A percentile compares a stretch with the other conserved stretches of the same genome.
phyloP scores from a whole-genome alignment of 23 tunicate species.

The Pegea sp. region DNA sequence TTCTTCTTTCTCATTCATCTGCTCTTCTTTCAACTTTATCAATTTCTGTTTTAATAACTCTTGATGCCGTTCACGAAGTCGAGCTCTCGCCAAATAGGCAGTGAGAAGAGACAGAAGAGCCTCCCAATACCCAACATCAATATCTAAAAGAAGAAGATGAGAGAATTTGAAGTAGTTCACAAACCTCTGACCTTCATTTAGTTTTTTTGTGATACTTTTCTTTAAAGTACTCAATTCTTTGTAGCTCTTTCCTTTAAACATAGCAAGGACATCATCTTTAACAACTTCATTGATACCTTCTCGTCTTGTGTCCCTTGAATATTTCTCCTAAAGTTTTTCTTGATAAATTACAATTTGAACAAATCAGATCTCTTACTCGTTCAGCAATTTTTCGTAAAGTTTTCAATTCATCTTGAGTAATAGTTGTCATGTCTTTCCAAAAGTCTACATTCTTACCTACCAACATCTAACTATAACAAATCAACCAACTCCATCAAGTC shows the following conservation, averaged over 20 bases:
- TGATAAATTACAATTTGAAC: background rate
- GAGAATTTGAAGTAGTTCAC: background rate
- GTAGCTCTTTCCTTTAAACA: constrained; percentile 62
- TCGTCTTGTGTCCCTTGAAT: constrained; percentile 26
- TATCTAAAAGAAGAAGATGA: constrained; percentile 2
- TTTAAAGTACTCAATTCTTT: constrained; percentile 45
- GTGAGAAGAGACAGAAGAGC: constrained; percentile 38
- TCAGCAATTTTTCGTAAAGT: constrained; percentile 29
- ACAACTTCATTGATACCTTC: constrained; percentile 74
- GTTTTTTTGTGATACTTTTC: constrained; percentile 19
- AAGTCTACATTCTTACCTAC: constrained; percentile 55
- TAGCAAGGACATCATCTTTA: constrained; percentile 27
- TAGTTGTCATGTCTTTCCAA: constrained; percentile 84
- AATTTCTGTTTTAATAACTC: constrained; percentile 55
- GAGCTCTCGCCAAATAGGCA: constrained; percentile 69
- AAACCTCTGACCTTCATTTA: constrained; percentile 15
- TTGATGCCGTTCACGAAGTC: constrained; percentile 74
- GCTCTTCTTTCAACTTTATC: constrained; percentile 51
- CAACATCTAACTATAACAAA: background rate
- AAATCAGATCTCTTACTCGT: constrained; percentile 11
- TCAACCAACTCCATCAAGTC: background rate
- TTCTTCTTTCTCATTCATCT: constrained; percentile 33
- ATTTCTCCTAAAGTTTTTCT: too few species aligned
- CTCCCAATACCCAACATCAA: constrained; percentile 98
- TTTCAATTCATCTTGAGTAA: constrained; percentile 74